Evolutionary conservation across 2,888 invertebrate species (phyloP), one percentile per base, ranked within the genome.

Genomic region (Sminthurides aquaticus): DNA sequence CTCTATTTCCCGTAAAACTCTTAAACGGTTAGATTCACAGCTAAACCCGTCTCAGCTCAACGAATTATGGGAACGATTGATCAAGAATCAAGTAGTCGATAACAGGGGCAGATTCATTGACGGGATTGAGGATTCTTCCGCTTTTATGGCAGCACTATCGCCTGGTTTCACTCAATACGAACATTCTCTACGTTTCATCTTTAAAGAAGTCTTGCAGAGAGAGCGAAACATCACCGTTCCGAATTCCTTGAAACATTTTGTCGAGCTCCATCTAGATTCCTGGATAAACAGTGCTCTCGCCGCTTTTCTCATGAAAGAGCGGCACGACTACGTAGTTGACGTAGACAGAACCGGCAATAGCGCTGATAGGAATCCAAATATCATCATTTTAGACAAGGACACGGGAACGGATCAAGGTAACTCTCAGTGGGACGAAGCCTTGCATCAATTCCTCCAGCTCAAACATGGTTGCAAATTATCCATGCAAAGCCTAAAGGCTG

Each of bases 361-460:
- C 55, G 25, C 68, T 15, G 75, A 75, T 64, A 58, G 67, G 0
- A 64, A 72, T 58, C 72, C 72, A 0, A 73, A 74, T 24, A 69
- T 77, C 3, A 73, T 73, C 3, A 76, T 77, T n/a, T 71, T 77
- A 1, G 77, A 78, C 60, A 74, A 68, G 48, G 76, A 77, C 57
- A 75, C 74, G 0, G 80, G 79, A 3, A 76, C 77, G 0, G 78
- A 78, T 63, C 74, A 76, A 64, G 67, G 67, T 8, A 77, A 75
- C 26, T 76, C 77, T 1, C 76, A 78, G 57, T 79, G 79, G 79
- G 76, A 75, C 26, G 75, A 78, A 62, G 80, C 75, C 1, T 68
- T 80, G 20, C 78, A 79, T 64, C 79, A 79, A 68, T 79, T 79
- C 67, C 66, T 80, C 5, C 78, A 79, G 66, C 72, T 80, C 1